Conservation (phyloP, 2,888 invertebrate species). For the Diadegma fenestrale region DNA sequence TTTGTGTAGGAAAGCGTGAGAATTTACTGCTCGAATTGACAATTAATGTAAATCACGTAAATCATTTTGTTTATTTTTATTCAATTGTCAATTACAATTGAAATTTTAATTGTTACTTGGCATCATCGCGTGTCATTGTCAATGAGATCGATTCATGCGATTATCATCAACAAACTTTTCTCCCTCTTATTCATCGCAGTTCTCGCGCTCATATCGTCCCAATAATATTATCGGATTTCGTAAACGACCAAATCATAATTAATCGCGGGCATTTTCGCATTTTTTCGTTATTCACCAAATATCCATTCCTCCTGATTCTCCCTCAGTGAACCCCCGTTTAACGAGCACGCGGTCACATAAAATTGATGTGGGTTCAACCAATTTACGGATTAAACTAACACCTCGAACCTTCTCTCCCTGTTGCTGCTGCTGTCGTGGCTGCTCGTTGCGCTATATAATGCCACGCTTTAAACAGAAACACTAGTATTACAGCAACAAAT, state of each 20-base stretch:
- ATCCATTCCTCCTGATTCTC: slow-evolving; percentile 7
- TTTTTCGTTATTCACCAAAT: slow-evolving; percentile 13
- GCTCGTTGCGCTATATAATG: background rate
- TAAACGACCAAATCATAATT: slow-evolving; percentile 8
- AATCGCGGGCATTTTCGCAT: slow-evolving; percentile 10
- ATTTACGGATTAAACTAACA: slow-evolving; percentile 52
- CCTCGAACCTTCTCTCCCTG: slow-evolving; percentile 13
- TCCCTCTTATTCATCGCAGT: background rate
- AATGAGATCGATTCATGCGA: background rate
- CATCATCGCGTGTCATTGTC: background rate
- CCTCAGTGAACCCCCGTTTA: slow-evolving; percentile 12
- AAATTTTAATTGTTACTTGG: too few species aligned
- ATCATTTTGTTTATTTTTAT: too few species aligned
- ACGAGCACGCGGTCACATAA: slow-evolving; percentile 46
- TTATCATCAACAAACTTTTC: background rate
- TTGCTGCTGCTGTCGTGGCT: background rate
- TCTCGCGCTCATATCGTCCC: background rate
- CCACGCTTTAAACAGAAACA: background rate
- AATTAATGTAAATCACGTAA: too few species aligned
- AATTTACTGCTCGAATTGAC: too few species aligned
- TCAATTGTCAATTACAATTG: too few species aligned
- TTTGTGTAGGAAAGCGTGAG: too few species aligned
- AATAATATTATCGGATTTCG: slow-evolving; percentile 21
- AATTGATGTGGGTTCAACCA: slow-evolving; percentile 49
- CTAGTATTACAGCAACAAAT: slow-evolving; percentile 17